These are phyloP conservation scores for Chlorocebus sabaeus DNA, from an alignment of 2,113 vertebrate genomes.

Conservation along the genomic window DNA sequence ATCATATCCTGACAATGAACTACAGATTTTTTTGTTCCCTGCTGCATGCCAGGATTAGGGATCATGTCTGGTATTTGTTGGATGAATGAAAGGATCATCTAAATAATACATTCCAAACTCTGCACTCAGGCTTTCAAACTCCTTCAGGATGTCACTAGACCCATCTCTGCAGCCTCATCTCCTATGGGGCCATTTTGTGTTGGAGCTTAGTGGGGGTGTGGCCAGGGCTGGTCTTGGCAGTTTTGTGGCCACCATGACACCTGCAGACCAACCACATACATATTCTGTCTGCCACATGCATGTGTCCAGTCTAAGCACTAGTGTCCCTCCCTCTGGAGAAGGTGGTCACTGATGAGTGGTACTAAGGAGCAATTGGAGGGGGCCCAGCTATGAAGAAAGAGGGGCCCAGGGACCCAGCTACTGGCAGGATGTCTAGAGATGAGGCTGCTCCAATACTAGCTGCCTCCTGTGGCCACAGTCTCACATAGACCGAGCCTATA, in stretches of 20 bases:
- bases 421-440: neutral
- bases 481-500: neutral
- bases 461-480: neutral
- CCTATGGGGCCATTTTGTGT: neutral
- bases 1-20: neutral
- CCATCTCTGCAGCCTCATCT: neutral
- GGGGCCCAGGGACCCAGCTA: neutral
- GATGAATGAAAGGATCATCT: neutral
- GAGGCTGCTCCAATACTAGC: neutral
- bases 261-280: neutral
- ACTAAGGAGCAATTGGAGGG: neutral
- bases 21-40: neutral
- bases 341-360: neutral
- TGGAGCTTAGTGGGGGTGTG: neutral
- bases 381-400: neutral
- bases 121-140: neutral
- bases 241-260: neutral
- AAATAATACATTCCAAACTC: neutral
- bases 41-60: neutral
- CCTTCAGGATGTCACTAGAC: neutral
- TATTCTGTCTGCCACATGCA: neutral
- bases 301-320: neutral
- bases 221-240: neutral
- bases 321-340: neutral
- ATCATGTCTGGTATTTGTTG: neutral